Base-by-base conservation (phyloP, 2,888 invertebrate genomes). In the Ephialtes manifestator region DNA sequence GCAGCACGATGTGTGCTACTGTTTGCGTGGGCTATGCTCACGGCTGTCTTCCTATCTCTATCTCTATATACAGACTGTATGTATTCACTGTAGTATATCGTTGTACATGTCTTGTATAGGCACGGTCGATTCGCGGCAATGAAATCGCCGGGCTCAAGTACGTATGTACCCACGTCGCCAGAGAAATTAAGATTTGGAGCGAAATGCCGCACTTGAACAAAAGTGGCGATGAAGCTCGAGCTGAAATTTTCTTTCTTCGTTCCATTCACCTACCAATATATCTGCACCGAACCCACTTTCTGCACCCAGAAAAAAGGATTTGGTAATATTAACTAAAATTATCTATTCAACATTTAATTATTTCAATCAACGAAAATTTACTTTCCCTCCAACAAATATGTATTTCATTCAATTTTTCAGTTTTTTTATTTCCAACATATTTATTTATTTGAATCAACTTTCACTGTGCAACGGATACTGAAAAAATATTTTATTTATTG, bases 151-250 rank as follows among this genome's bases (percentile, higher is more conserved):
- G 28, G 43, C 43, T 13, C 13, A 65, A 13, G 18, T 13, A 10
- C 28, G 11, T 53, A 67, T 65, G 48, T 48, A 53, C 43, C 24
- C 43, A 20, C 58, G 35, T 68, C 46, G 46, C 43, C 18, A 28
- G 58, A 58, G 28, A n/a, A 58, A 68, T 78, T 68, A 78, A 78
- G 77, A 78, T 78, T 78, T 78, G 28, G 58, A 35, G 58, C 77
- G 35, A 78, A 68, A 53, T 51, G 13, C 51, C 68, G 48, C 55
- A 67, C 35, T 68, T 78, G n/a, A 18, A 78, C 68, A 46, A 58
- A 58, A 74, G 67, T 80, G 55, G 43, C 55, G 18, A 79, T 53
- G 13, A n/a, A 71, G 51, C 53, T 72, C 71, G 24, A 15, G 51
- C 78, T 20, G 35, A 31, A 24, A 71, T 53, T 55, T 18, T 24